A percentile compares a stretch with the other conserved stretches of the same genome.
phyloP scores from a whole-genome alignment of 2,113 vertebrate genomes.

The Lynx canadensis region DNA sequence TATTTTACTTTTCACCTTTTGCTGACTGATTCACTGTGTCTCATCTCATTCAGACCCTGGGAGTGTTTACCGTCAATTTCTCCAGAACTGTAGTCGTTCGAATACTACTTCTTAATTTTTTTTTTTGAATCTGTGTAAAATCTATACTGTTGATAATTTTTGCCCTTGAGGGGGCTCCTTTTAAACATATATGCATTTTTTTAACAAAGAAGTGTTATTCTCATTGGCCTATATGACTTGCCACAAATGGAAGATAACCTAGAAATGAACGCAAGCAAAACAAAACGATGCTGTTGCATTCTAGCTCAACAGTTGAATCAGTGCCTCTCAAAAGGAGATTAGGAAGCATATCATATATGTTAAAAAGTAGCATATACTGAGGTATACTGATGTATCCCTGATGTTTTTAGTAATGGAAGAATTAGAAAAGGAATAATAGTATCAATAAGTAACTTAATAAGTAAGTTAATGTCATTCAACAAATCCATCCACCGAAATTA shows the following conservation, averaged over 20 bases:
- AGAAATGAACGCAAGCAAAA: neutral
- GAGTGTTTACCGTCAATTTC: neutral
- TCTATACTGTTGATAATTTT: neutral
- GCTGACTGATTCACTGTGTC: neutral
- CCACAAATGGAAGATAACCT: neutral
- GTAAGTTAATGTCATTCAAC: neutral
- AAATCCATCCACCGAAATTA: neutral
- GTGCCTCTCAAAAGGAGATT: neutral
- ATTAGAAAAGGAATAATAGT: neutral
- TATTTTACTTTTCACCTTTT: neutral
- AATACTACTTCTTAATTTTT: neutral
- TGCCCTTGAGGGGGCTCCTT: neutral
- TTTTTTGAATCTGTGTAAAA: neutral
- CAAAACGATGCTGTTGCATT: neutral
- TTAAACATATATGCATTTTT: neutral
- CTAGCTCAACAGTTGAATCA: neutral
- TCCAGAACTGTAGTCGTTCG: neutral
- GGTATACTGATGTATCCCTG: neutral
- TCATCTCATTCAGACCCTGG: neutral
- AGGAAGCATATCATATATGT: neutral
- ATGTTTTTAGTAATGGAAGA: neutral
- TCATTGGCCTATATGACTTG: neutral
- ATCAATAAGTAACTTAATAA: neutral
- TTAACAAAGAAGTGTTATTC: neutral
- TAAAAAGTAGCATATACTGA: neutral